Evolutionary conservation across 1,140 invertebrate species (phyloP).

Genomic region (Pseudomyrmex cubaensis): DNA sequence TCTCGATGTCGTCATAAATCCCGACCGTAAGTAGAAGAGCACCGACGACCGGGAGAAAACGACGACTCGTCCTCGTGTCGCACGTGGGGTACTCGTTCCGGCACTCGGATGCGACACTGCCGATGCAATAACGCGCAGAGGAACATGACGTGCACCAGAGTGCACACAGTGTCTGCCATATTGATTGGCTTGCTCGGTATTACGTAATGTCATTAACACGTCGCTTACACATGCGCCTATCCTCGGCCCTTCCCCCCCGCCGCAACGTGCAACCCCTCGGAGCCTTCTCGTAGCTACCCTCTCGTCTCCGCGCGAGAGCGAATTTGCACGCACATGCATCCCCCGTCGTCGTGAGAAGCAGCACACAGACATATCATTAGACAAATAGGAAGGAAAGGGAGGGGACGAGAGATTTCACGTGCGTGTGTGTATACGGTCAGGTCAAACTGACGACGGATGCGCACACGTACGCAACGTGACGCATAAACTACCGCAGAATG

Average conservation of each 20-base stretch:
- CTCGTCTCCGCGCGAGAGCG: background rate
- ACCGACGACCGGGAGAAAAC: slow-evolving; percentile 1
- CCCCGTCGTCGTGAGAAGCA: slow-evolving; percentile 29
- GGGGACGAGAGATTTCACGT: slow-evolving; percentile 56
- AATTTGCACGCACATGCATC: slow-evolving; percentile 19
- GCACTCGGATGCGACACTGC: slow-evolving; percentile 47
- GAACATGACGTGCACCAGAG: slow-evolving; percentile 67
- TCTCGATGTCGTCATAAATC: slow-evolving; percentile 23
- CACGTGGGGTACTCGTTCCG: slow-evolving; percentile 36
- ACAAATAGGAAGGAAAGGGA: slow-evolving; percentile 43
- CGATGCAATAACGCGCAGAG: slow-evolving; percentile 65
- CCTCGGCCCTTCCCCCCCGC: slow-evolving; percentile 33
- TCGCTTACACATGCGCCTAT: slow-evolving; percentile 81
- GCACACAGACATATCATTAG: slow-evolving; percentile 21
- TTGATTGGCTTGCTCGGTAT: slow-evolving; percentile 83
- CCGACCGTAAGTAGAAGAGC: background rate
- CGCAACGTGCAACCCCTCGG: slow-evolving; percentile 45
- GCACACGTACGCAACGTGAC: slow-evolving; percentile 7
- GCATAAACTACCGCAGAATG: slow-evolving; percentile 77
- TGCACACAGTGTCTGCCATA: slow-evolving; percentile 78
- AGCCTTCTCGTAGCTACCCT: slow-evolving; percentile 37
- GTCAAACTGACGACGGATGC: background rate
- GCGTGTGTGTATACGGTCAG: slow-evolving; percentile 57
- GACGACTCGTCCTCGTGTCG: slow-evolving; percentile 11
- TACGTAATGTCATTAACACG: slow-evolving; percentile 84